Conservation (phyloP, 1,140 invertebrate species). For the Atopsyche davidsoni region DNA sequence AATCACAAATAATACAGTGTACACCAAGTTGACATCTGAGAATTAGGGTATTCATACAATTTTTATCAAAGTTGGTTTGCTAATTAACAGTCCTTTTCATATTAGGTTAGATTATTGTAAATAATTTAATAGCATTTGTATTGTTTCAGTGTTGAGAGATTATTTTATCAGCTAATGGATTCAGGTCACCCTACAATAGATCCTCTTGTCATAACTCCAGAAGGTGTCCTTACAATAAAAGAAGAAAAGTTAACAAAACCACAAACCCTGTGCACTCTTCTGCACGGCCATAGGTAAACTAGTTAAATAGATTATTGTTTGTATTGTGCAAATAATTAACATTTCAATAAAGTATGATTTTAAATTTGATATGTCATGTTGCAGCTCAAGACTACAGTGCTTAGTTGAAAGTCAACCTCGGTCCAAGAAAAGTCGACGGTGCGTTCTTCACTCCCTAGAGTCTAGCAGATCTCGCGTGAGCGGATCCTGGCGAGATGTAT, state of each 20-base stretch:
- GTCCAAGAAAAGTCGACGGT: constrained; percentile 80
- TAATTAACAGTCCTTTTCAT: constrained; percentile 13
- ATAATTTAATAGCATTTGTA: constrained; percentile 20
- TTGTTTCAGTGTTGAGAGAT: constrained; percentile 70
- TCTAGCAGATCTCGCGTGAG: constrained; percentile 68
- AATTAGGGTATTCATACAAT: too few relatives aligned
- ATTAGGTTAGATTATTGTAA: constrained; percentile 1
- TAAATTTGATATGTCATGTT: constrained; percentile 25
- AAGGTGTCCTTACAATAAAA: constrained; percentile 68
- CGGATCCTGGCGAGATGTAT: constrained; percentile 72
- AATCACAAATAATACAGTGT: constrained; percentile 9
- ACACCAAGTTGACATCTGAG: too few relatives aligned
- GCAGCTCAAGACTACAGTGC: constrained; percentile 66
- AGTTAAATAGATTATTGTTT: not conserved
- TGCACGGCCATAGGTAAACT: constrained; percentile 79
- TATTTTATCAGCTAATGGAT: constrained; percentile 76
- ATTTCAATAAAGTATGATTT: not conserved
- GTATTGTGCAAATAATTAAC: not conserved
- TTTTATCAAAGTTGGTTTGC: constrained; percentile 17
- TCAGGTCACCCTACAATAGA: constrained; percentile 78
- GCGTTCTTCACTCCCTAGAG: constrained; percentile 81
- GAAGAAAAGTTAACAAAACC: constrained; percentile 71
- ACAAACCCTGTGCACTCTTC: constrained; percentile 70
- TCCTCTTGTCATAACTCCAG: constrained; percentile 63
- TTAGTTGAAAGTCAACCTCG: constrained; percentile 75